Base-by-base conservation (phyloP, 2,888 invertebrate genomes). In the Hydrotaea cyrtoneurina region DNA sequence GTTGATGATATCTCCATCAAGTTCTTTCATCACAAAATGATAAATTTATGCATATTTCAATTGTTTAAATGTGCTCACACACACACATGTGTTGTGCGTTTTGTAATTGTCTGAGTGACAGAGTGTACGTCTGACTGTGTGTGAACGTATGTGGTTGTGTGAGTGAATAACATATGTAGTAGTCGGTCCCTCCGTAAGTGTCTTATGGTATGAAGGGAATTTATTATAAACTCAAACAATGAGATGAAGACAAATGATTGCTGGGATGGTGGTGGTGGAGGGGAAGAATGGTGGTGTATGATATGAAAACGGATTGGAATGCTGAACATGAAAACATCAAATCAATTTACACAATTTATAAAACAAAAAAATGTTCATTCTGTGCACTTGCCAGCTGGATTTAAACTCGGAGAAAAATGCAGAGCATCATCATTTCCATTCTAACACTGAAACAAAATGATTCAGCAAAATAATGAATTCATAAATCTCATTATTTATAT, bases 41-140 rank as follows among this genome's bases (percentile, higher is more conserved):
- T 66, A 66, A 76, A 76, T 66, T 39, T 76, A 74, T 74, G 36
- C 23, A 59, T 57, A 59, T 74, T 73, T n/a, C 23, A 21, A 13
- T 17, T 21, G 13, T 23, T 59, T 55, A 55, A 36, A 72, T 19
- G 31, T 72, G 55, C 36, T 53, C 10, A 43, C 43, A 43, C 43
- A 13, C 43, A 43, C 2, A 43, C 3, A 43, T 13, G 10, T 10
- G 43, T 7, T n/a, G n/a, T n/a, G n/a, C 31, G 2, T 7, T 31
- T 2, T 31, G 31, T 31, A 31, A 4, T 2, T 31, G 7, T 31
- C 7, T 31, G 31, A 31, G 31, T 7, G 31, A 31, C 7, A 4
- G 2, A 31, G 31, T 31, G 31, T 31, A 2, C 31, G 31, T 31
- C 2, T 7, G 39, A 8, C 10, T 39, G 39, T 7, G 10, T n/a